Evolutionary conservation across 1,140 invertebrate species (phyloP), one percentile per base, ranked within the genome.

Genomic region (Drosophila pachea): DNA sequence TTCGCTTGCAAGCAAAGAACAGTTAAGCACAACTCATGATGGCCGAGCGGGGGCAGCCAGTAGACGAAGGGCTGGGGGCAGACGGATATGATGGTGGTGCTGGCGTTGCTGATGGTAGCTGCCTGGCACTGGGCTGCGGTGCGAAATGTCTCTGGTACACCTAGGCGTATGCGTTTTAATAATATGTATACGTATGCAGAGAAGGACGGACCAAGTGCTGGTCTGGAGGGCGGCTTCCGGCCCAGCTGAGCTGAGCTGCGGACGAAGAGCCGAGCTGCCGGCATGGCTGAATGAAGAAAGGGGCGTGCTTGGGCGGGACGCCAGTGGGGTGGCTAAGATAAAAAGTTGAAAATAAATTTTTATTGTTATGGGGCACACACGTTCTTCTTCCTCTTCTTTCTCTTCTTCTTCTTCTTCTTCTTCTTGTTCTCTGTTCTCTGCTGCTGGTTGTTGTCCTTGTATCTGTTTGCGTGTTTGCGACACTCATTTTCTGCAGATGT

Each of bases 271-370:
- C 5, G 22, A 22, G 22, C 22, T 22, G 22, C 22, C 22, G 22
- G 22, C 22, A 3, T 22, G 22, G 22, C 22, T 22, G 22, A 22
- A 22, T 22, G 22, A 22, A 22, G 22, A 22, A 22, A 22, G 22
- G 43, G 42, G 12, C 14, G 61, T 29, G 31, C 8, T 5, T 45
- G 65, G 33, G 35, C 8, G 16, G 7, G 16, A 59, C 33, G 29
- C 40, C 31, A 36, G 38, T 14, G 58, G 56, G 61, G 65, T 55
- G 79, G 59, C 63, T 60, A 73, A 79, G 79, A 83, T 83, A 83
- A 83, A 83, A 83, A 84, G 81, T 84, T 84, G 81, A 84, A 86
- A 86, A 84, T 84, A 84, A 84, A 86, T 86, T 84, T 84, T 84
- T 84, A 84, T 84, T 84, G 81, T 84, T 84, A 84, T 84, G 81